A percentile compares a stretch with the other conserved stretches of the same genome.
These are phyloP conservation scores for Napeogenes sylphis DNA, from an alignment of 2,888 invertebrate genomes.

Conservation along the genomic window DNA sequence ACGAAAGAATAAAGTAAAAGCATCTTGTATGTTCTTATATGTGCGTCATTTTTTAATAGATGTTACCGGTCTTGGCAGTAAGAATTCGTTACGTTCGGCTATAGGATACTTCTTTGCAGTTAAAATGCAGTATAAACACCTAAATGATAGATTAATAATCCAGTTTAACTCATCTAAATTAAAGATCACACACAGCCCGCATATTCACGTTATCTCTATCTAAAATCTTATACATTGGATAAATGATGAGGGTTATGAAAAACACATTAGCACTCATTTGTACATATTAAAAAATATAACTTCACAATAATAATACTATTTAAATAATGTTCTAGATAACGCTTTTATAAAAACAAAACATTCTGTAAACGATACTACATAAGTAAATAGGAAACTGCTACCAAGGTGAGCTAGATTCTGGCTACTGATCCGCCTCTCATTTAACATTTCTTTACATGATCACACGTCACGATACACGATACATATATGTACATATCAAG, in stretches of 20 bases:
- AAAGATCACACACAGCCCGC: neutral
- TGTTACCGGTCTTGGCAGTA: constrained; percentile 18
- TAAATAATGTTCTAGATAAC: neutral
- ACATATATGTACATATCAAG: neutral
- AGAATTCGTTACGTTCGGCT: neutral
- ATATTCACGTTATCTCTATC: neutral
- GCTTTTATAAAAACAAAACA: neutral
- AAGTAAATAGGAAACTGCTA: constrained; percentile 67
- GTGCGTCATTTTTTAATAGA: constrained; percentile 21
- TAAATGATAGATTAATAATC: neutral
- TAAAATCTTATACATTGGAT: neutral
- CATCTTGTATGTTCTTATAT: neutral
- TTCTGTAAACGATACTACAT: constrained; percentile 32
- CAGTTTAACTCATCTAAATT: neutral
- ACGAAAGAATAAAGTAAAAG: neutral
- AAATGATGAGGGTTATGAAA: neutral
- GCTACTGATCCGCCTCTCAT: constrained; percentile 28
- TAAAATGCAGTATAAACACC: neutral
- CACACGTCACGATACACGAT: neutral
- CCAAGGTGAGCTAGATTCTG: constrained; percentile 72
- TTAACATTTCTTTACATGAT: constrained; percentile 4
- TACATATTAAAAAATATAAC: neutral
- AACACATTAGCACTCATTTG: constrained; percentile 1
- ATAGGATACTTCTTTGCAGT: neutral
- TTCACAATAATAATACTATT: neutral